Evolutionary conservation across 53 echinoderm and acorn worm genomes (phyloP), one percentile per base, ranked within the genome.

Genomic region (Patiria pectinifera): DNA sequence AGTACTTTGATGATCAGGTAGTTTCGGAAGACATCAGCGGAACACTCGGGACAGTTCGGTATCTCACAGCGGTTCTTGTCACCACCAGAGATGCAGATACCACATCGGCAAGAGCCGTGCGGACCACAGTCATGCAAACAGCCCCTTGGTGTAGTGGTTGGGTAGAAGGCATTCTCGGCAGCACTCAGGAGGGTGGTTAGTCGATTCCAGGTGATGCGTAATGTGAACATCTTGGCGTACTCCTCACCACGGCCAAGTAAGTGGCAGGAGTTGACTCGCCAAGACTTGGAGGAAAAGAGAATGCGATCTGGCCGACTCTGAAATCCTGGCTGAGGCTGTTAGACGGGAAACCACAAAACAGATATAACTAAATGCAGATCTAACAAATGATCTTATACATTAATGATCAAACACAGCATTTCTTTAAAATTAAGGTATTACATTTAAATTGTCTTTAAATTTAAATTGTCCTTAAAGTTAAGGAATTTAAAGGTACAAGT

Each of bases 81-180:
- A 26, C 96, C 94, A 2, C 96, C 96, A n/a, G 89, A 80, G 16
- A 95, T 93, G 82, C 96, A 96, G 14, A 96, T 81, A 18, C 92
- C 91, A 66, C 96, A 96, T 3, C 95, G 92, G 87, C 96, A 96
- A 6, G 95, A 95, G 13, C 94, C 96, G 45, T 95, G 92, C 0
- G 96, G 96, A 2, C 96, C 96, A 35, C 96, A 96, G 85, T 96
- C 96, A 23, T 95, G 91, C 23, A 77, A 78, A 71, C 96, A 96
- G 24, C 91, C 86, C 47, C 14, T 70, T 21, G 87, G n/a, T 23
- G 43, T 47, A 23, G 46, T 45, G 44, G 82, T 77, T 4, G 89
- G 83, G n/a, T 88, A 62, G 66, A 89, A 74, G 63, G 92, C 84
- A 58, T 71, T 21, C 62, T 83, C 87, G 45, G 91, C 92, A 9